Evolutionary conservation across 2,797 vertebrate genomes (phyloP), one percentile per base, ranked within the genome.

Genomic region (Myoxocephalus aenaeus): DNA sequence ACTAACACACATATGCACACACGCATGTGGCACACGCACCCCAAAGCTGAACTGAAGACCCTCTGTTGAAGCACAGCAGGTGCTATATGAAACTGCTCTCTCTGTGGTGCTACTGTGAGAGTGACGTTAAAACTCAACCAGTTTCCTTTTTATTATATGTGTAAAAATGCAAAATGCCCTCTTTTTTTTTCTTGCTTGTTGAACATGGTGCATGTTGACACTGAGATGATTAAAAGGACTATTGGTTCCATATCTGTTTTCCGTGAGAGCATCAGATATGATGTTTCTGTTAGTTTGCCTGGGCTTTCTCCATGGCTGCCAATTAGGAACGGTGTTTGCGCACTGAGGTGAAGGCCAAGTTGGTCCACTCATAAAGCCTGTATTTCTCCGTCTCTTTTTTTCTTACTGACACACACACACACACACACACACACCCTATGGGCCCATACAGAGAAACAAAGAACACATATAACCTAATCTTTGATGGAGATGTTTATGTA

Each of bases 401-500:
- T 65, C 20, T 22, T 4, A 40, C n/a, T 50, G 8, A 46, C 20
- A 66, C n/a, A 54, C n/a, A 59, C 44, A 70, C 59, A 25, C 48
- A 65, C 65, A 15, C 42, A 18, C 36, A 46, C 32, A 46, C 14
- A 66, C n/a, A 54, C 20, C 13, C 4, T 13, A 36, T 54, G 20
- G 54, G 5, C 46, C 71, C 27, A 68, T 54, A 36, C 29, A 77
- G 10, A 50, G n/a, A 58, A 22, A 54, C 34, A 63, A 53, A 44
- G 36, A 72, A 13, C 46, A 73, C 44, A 73, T 36, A 59, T 20
- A 64, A 40, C 13, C 63, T 36, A 11, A 18, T 51, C 17, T 77
- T n/a, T 81, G 70, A 85, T 70, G 57, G 73, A 76, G 70, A 65
- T 81, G 69, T 84, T 81, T 46, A 67, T 85, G 57, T 67, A 77